Percentiles rank a stretch among this genome's conserved stretches.
Conservation (phyloP, 2,113 vertebrate genomes). For the Pogonocichla stellata region DNA sequence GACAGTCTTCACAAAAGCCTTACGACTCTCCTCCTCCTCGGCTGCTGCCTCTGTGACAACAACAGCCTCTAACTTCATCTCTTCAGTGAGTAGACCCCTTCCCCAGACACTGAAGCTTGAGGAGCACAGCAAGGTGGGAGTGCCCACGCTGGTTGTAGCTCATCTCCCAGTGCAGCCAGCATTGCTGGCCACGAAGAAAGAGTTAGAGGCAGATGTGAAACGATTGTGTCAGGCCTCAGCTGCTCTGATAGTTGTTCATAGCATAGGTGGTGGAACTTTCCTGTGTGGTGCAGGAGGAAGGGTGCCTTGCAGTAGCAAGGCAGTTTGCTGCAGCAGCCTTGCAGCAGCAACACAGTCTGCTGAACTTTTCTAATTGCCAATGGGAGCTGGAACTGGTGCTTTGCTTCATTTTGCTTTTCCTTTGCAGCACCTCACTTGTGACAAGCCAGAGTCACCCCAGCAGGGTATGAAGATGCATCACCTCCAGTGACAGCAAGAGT, state of each 20-base stretch:
- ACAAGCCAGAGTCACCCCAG: not conserved
- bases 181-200: rapidly evolving
- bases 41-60: slow-evolving; percentile 88
- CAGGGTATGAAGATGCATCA: not conserved
- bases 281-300: not conserved
- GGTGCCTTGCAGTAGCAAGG: not conserved
- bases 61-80: slow-evolving; percentile 91
- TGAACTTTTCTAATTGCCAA: not conserved
- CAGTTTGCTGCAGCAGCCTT: not conserved
- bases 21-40: slow-evolving; percentile 89
- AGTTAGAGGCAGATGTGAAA: not conserved
- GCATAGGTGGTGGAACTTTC: not conserved
- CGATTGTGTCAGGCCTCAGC: not conserved
- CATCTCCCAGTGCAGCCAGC: not conserved
- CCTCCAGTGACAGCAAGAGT: not conserved
- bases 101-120: not conserved
- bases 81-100: slow-evolving; percentile 80
- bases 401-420: not conserved
- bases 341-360: not conserved
- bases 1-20: slow-evolving; percentile 90
- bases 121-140: not conserved
- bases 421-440: not conserved
- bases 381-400: not conserved
- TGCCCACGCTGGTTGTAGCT: rapidly evolving
- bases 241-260: rapidly evolving